Evolutionary conservation across 2,797 vertebrate species (phyloP), one percentile per base, ranked within the genome.

Genomic region (Sternotherus odoratus): DNA sequence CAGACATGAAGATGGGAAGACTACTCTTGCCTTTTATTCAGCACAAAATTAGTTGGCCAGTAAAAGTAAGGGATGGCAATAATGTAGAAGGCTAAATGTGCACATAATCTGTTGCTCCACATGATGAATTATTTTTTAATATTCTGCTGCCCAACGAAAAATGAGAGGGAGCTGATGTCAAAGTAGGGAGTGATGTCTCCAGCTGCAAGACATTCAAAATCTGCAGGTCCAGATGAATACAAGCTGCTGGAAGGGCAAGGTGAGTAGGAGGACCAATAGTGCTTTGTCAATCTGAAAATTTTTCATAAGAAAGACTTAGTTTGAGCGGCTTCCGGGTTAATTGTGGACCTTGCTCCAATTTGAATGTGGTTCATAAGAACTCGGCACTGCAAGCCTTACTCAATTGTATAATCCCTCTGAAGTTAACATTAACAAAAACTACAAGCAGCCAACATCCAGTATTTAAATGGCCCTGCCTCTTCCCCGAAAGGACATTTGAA

Each of bases 141-240:
- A 54, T 83, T 39, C 28, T 90, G 1, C 81, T 92, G 87, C 72
- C 87, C 19, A 33, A 86, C 30, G 69, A 95, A 95, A 87, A 72
- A 48, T 33, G 26, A 56, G 24, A 26, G 36, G 74, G 7, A 11
- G 50, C 26, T 77, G 5, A 93, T 93, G 66, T 77, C 30, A 88
- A 54, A 69, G 28, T 33, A n/a, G 3, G 3, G 12, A 77, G 51
- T 79, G 7, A 3, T 26, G 3, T 66, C 28, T 87, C 33, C 15
- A 83, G 19, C n/a, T 88, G n/a, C 4, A 66, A 89, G 91, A 79
- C 28, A 77, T 19, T 30, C 74, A 60, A 80, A 94, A 79, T 3
- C 43, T 78, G 4, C 51, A 17, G 8, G 43, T 50, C 15, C 23
- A 11, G 11, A n/a, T 56, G 24, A 56, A 56, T 56, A 12, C 2